Percentiles rank a stretch among this genome's conserved stretches.
These are phyloP conservation scores for Eupithecia subfuscata DNA, from an alignment of 2,888 invertebrate genomes.

Conservation along the genomic window DNA sequence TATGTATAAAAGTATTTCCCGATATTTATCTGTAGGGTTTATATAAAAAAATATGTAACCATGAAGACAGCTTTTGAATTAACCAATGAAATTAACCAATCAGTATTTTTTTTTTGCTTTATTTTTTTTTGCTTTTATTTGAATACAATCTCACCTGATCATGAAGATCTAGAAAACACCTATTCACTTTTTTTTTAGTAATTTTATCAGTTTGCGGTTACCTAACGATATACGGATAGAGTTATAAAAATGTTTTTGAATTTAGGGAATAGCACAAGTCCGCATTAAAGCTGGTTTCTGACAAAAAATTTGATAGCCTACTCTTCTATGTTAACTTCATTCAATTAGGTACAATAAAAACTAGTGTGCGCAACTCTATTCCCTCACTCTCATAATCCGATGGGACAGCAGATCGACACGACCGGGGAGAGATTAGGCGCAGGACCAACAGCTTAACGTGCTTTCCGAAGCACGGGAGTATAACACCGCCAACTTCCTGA, in stretches of 20 bases:
- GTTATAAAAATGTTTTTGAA: too few relatives aligned
- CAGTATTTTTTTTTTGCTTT: neutral
- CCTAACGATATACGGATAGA: too few relatives aligned
- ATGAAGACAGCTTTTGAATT: neutral
- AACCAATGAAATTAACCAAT: neutral
- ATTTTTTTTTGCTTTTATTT: neutral
- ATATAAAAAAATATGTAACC: neutral
- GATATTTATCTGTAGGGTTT: neutral
- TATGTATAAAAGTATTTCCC: neutral
- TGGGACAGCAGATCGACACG: too few relatives aligned
- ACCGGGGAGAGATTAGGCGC: too few relatives aligned
- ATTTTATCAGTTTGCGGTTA: neutral
- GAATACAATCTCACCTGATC: neutral
- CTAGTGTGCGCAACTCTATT: too few relatives aligned
- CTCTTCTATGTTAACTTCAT: neutral
- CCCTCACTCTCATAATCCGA: too few relatives aligned
- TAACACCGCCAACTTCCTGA: too few relatives aligned
- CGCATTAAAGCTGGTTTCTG: neutral
- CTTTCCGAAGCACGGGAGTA: too few relatives aligned
- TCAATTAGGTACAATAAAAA: too few relatives aligned
- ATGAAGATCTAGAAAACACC: too few relatives aligned
- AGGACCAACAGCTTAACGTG: too few relatives aligned
- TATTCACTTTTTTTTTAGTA: neutral
- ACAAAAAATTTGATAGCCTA: neutral
- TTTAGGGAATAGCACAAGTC: too few relatives aligned